phyloP scores from a whole-genome alignment of 2,888 invertebrate species.

The Criorhina ranunculi region DNA sequence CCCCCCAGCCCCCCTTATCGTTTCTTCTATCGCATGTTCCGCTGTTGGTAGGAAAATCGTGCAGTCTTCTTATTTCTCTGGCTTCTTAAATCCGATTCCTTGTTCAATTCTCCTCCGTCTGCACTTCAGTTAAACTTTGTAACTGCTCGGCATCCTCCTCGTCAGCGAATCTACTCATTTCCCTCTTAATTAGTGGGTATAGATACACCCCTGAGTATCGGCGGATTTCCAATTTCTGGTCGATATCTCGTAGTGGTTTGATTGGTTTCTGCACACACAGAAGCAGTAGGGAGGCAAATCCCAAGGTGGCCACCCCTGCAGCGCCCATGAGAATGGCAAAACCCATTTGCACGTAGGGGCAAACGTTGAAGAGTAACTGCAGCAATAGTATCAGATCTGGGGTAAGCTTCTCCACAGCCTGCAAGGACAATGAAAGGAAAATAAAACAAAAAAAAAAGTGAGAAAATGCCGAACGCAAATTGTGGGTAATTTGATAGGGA shows the following conservation, averaged over 20 bases:
- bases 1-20: constrained; percentile 25
- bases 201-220: constrained; percentile 78
- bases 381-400: constrained; percentile 84
- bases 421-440: constrained; percentile 43
- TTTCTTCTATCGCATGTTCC: constrained; percentile 43
- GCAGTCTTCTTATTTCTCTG: constrained; percentile 74
- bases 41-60: constrained; percentile 63
- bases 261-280: constrained; percentile 79
- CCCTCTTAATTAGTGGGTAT: constrained; percentile 77
- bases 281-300: constrained; percentile 80
- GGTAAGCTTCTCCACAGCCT: constrained; percentile 84
- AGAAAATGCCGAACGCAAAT: constrained; percentile 32
- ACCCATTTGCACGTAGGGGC: constrained; percentile 85
- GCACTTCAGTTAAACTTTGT: constrained; percentile 68
- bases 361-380: constrained; percentile 85
- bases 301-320: constrained; percentile 85
- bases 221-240: constrained; percentile 75
- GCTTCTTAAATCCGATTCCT: constrained; percentile 60
- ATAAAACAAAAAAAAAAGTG: constrained; percentile 23
- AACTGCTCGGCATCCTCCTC: constrained; percentile 71
- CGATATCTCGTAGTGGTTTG: constrained; percentile 71
- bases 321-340: constrained; percentile 85
- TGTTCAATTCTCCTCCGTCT: constrained; percentile 51
- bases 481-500: constrained; percentile 40
- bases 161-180: constrained; percentile 74